Conservation (phyloP, 2,888 invertebrate species). For the Drosophila fulvimacula region DNA sequence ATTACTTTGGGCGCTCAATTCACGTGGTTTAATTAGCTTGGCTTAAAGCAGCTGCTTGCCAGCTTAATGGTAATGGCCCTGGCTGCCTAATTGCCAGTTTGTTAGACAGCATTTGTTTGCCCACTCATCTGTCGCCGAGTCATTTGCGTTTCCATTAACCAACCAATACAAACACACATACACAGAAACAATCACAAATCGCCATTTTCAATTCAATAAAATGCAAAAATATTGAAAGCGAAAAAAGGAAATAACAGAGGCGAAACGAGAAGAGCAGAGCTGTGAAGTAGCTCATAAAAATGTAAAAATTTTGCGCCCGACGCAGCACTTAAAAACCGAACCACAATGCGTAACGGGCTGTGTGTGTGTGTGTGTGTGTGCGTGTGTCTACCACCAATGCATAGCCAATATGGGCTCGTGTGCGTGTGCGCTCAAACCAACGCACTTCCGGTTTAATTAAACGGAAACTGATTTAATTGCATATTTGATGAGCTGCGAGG, state of each 20-base stretch:
- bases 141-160: constrained; percentile 41
- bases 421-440: constrained; percentile 65
- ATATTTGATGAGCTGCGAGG: constrained; percentile 83
- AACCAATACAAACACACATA: constrained; percentile 7
- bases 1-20: constrained; percentile 67
- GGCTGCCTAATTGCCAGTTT: constrained; percentile 62
- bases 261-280: constrained; percentile 25
- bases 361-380: constrained; percentile 21
- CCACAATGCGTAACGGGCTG: constrained; percentile 52
- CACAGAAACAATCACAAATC: constrained; percentile 26
- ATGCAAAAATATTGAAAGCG: constrained; percentile 55
- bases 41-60: constrained; percentile 53
- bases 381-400: constrained; percentile 33
- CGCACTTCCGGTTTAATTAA: constrained; percentile 83
- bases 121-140: constrained; percentile 15
- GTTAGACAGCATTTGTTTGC: constrained; percentile 17
- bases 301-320: constrained; percentile 62
- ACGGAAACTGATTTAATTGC: constrained; percentile 84
- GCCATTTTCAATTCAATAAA: constrained; percentile 63
- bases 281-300: constrained; percentile 69
- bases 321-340: constrained; percentile 71
- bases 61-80: constrained; percentile 54
- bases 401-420: constrained; percentile 54
- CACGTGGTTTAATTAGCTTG: constrained; percentile 69
- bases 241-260: constrained; percentile 19